A percentile compares a stretch with the other conserved stretches of the same genome.
Conservation (phyloP, 2,113 vertebrate species). For the Scartelaos histophorus region DNA sequence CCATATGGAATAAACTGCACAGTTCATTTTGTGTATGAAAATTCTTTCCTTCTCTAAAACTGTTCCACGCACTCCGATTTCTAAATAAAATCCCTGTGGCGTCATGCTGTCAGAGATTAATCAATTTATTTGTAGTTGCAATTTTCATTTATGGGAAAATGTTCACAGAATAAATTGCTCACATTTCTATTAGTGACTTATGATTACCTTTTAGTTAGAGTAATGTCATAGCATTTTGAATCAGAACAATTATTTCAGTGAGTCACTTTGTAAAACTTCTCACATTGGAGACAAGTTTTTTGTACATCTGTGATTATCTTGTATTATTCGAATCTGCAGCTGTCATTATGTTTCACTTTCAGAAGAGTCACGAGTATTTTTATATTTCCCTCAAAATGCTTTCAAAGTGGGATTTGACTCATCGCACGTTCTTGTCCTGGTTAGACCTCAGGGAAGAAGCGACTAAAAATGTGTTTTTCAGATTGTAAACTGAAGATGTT, state of each 20-base stretch:
- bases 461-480: neutral
- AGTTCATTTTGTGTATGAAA: too few species aligned
- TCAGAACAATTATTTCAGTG: neutral
- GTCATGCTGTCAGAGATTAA: neutral
- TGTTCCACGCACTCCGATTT: neutral
- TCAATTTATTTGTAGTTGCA: neutral
- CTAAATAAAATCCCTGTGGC: neutral
- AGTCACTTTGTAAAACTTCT: neutral
- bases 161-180: neutral
- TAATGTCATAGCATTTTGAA: too few species aligned
- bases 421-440: neutral
- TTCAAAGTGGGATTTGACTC: neutral
- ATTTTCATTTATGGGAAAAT: neutral
- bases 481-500: neutral
- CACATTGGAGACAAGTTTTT: neutral
- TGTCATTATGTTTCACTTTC: neutral
- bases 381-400: neutral
- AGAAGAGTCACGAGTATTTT: neutral
- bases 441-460: neutral
- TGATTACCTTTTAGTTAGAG: neutral
- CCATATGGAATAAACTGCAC: too few species aligned
- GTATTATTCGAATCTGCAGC: neutral
- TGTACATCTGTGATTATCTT: neutral
- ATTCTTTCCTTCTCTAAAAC: too few species aligned
- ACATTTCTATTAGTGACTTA: neutral